Percentiles rank a stretch among this genome's conserved stretches.
phyloP scores from a whole-genome alignment of 2,888 invertebrate genomes.

The Resseliella maxima region DNA sequence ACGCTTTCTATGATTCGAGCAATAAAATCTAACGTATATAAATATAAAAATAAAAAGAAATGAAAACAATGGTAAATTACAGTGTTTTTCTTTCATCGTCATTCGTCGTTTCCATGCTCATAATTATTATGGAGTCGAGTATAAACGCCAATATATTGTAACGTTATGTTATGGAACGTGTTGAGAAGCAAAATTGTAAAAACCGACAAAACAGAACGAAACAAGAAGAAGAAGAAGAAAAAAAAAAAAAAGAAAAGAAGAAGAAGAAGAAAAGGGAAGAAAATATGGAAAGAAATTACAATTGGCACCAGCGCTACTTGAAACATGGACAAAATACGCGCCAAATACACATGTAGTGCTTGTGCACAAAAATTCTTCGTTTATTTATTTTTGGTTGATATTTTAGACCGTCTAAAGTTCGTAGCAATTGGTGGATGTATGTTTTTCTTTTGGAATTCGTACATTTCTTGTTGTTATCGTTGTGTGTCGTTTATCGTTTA shows the following conservation, averaged over 20 bases:
- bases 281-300: not conserved
- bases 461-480: no score
- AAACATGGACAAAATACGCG: not conserved
- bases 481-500: not conserved
- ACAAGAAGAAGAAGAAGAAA: no score
- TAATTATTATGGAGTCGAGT: constrained; percentile 12
- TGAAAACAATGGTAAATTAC: constrained; percentile 14
- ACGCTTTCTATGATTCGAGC: not conserved
- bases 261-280: not conserved
- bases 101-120: constrained; percentile 21
- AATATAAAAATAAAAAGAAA: not conserved
- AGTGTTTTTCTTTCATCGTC: constrained; percentile 29
- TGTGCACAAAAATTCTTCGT: not conserved
- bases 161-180: not conserved
- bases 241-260: no score
- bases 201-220: no score
- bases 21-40: constrained; percentile 14
- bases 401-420: not conserved
- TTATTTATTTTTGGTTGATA: not conserved
- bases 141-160: constrained; percentile 22
- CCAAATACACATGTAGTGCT: constrained; percentile 20
- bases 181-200: not conserved
- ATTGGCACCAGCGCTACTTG: not conserved
- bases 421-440: no score
- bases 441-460: not conserved